These are phyloP conservation scores for Lanistes nyassanus DNA, from an alignment of 1,140 invertebrate species.

Conservation along the genomic window DNA sequence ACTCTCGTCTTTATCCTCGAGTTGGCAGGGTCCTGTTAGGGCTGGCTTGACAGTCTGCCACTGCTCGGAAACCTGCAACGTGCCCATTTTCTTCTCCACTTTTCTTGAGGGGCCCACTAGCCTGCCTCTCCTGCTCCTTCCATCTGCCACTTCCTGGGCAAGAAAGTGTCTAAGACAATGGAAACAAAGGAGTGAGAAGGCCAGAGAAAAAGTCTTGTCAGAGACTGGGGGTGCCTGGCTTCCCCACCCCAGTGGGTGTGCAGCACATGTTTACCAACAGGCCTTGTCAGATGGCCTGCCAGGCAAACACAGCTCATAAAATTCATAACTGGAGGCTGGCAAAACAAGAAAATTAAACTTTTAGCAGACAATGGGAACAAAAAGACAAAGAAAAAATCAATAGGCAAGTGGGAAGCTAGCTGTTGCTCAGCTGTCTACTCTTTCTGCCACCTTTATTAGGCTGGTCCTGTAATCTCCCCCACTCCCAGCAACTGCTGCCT, in stretches of 20 bases:
- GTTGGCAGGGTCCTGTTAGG: background rate
- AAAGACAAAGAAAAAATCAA: constrained; percentile 60
- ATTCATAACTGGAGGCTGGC: constrained; percentile 47
- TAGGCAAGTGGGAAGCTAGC: constrained; percentile 42
- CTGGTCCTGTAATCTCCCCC: constrained; percentile 27
- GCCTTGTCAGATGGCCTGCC: constrained; percentile 33
- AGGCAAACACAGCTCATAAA: constrained; percentile 32
- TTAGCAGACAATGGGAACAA: constrained; percentile 50
- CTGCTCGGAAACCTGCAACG: constrained; percentile 9
- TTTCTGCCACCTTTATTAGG: constrained; percentile 44
- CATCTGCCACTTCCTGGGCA: constrained; percentile 35
- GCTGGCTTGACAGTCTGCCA: background rate
- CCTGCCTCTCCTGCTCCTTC: constrained; percentile 32
- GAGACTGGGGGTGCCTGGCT: constrained; percentile 14
- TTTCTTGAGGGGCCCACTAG: constrained; percentile 25
- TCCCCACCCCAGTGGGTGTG: constrained; percentile 11
- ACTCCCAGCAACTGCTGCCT: constrained; percentile 38
- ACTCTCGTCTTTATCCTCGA: no score
- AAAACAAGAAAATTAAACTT: constrained; percentile 54
- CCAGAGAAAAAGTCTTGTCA: constrained; percentile 26
- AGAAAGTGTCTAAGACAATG: constrained; percentile 32
- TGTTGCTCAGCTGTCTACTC: constrained; percentile 51
- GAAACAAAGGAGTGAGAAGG: constrained; percentile 33
- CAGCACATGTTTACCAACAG: constrained; percentile 30
- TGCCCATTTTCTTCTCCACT: constrained; percentile 18